Evolutionary conservation across 1,140 invertebrate genomes (phyloP).

Genomic region (Calliphora vicina): DNA sequence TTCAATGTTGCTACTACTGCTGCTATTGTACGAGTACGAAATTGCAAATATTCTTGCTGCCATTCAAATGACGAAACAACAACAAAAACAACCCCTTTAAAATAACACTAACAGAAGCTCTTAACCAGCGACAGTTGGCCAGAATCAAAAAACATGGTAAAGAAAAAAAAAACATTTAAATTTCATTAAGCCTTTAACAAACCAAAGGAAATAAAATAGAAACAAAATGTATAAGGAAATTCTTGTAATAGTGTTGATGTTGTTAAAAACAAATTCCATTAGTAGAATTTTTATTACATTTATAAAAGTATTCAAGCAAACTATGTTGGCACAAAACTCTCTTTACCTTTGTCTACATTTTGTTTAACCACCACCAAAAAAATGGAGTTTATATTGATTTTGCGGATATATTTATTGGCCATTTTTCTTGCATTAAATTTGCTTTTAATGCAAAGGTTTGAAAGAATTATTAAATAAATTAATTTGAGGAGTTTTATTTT

Average conservation of each 20-base stretch:
- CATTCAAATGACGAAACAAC: not conserved
- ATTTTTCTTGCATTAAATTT: too few species aligned
- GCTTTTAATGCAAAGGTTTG: too few species aligned
- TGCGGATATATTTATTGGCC: too few species aligned
- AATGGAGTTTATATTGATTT: not conserved
- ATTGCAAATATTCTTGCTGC: not conserved
- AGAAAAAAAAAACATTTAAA: not conserved
- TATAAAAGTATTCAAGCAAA: not conserved
- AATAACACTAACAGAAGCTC: not conserved
- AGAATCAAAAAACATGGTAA: too few species aligned
- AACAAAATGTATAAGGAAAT: not conserved
- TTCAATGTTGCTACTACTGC: constrained; percentile 29
- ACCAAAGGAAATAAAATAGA: not conserved
- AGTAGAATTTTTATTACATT: not conserved
- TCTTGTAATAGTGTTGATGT: not conserved
- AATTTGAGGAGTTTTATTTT: too few species aligned
- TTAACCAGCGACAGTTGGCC: not conserved
- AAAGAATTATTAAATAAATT: too few species aligned
- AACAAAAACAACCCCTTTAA: constrained; percentile 29
- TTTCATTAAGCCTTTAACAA: not conserved
- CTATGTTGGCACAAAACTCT: too few species aligned
- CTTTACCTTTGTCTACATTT: not conserved
- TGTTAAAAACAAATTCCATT: constrained; percentile 1
- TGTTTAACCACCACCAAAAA: not conserved
- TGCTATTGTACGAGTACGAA: not conserved